Percentiles rank a stretch among this genome's conserved stretches.
phyloP scores from a whole-genome alignment of 2,797 vertebrate species.

The Propithecus deckenii region DNA sequence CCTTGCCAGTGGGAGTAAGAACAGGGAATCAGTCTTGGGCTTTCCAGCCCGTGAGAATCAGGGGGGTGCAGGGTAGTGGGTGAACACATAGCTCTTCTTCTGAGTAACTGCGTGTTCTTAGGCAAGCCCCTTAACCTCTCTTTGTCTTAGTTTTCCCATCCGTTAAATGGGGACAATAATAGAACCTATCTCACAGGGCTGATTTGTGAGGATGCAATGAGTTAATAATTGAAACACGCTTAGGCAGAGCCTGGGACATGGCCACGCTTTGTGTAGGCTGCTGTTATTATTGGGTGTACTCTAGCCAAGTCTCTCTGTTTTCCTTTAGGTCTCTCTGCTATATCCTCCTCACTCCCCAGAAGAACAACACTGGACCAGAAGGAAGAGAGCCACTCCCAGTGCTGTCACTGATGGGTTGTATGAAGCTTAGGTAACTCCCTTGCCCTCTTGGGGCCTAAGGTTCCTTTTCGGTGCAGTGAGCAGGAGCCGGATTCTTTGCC shows the following conservation, averaged over 20 bases:
- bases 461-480: not conserved
- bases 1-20: not conserved
- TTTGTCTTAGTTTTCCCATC: not conserved
- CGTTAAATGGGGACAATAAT: not conserved
- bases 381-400: not conserved
- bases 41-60: not conserved
- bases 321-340: not conserved
- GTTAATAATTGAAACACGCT: not conserved
- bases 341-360: not conserved
- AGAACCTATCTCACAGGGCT: not conserved
- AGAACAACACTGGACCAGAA: not conserved
- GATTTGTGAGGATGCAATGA: not conserved
- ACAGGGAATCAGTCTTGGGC: not conserved
- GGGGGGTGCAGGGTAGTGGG: too few species aligned
- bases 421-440: not conserved
- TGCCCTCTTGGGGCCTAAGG: not conserved
- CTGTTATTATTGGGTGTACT: not conserved
- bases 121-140: not conserved
- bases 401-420: not conserved
- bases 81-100: not conserved
- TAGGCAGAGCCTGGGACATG: not conserved
- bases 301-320: not conserved
- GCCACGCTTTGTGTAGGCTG: not conserved
- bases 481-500: not conserved
- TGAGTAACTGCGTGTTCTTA: not conserved